Percentiles rank a stretch among this genome's conserved stretches.
phyloP scores from a whole-genome alignment of 1,140 invertebrate genomes.

The Leptinotarsa texana region DNA sequence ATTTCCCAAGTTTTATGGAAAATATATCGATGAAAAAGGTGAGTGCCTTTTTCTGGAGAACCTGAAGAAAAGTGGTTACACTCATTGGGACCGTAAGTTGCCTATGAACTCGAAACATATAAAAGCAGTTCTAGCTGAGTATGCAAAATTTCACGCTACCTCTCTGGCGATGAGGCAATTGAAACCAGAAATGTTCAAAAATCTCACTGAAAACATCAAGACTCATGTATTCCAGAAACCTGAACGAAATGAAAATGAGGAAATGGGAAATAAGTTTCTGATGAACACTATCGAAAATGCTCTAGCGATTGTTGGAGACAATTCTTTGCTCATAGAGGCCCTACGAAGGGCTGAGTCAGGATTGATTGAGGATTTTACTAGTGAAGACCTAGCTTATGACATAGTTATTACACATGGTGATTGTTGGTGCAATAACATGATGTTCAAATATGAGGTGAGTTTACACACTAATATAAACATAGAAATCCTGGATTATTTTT shows the following conservation, averaged over 20 bases:
- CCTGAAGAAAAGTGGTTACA: constrained; percentile 48
- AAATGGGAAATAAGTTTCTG: constrained; percentile 43
- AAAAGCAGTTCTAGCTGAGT: constrained; percentile 55
- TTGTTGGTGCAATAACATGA: constrained; percentile 62
- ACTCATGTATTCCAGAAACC: constrained; percentile 38
- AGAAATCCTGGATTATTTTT: too few species aligned
- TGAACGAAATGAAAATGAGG: background rate
- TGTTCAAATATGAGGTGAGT: constrained; percentile 59
- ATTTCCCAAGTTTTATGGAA: constrained; percentile 52
- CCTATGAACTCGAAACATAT: constrained; percentile 57
- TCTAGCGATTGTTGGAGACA: constrained; percentile 22
- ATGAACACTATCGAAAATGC: constrained; percentile 23
- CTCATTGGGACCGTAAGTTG: constrained; percentile 57
- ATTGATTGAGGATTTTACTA: too few species aligned
- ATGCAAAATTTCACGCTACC: constrained; percentile 62
- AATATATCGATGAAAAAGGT: constrained; percentile 35
- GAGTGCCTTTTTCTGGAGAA: constrained; percentile 47
- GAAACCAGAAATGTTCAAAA: constrained; percentile 48
- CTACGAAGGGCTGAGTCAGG: background rate
- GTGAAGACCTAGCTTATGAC: constrained; percentile 14
- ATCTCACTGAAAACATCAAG: constrained; percentile 37
- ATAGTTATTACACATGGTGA: constrained; percentile 59
- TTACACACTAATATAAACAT: too few species aligned
- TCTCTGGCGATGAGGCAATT: constrained; percentile 58
- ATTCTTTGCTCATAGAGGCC: constrained; percentile 9